Evolutionary conservation across 2,888 invertebrate genomes (phyloP).

Genomic region (Amblyjoppa proteus): DNA sequence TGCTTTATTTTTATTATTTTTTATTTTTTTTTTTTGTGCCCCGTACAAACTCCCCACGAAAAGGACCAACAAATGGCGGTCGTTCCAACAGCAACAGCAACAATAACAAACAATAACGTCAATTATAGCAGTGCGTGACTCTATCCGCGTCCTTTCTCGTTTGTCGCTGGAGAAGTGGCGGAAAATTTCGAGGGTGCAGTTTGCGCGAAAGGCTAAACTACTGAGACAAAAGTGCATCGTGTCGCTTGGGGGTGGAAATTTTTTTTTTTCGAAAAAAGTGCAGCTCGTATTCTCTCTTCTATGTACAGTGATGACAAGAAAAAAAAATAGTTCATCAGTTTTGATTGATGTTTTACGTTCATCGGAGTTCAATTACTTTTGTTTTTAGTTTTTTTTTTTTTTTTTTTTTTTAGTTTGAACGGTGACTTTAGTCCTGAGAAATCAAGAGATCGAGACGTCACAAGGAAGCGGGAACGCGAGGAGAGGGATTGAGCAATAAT

Average conservation of each 20-base stretch:
- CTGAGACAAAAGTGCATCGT: constrained; percentile 25
- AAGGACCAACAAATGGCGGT: background rate
- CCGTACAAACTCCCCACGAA: background rate
- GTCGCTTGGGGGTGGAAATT: constrained; percentile 10
- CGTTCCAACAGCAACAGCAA: background rate
- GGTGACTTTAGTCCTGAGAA: background rate
- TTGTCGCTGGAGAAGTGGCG: background rate
- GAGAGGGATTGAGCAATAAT: background rate
- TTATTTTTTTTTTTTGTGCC: background rate
- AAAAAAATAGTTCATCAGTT: constrained; percentile 15
- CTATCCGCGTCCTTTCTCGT: background rate
- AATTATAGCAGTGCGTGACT: constrained; percentile 2
- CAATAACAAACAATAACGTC: background rate
- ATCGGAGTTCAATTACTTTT: background rate
- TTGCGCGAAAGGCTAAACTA: constrained; percentile 16
- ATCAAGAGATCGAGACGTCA: background rate
- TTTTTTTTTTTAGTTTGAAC: background rate
- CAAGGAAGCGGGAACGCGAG: background rate
- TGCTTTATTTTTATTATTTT: background rate
- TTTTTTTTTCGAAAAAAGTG: background rate
- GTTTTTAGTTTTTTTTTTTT: background rate
- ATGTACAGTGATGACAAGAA: background rate
- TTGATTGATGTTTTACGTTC: background rate
- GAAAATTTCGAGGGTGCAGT: background rate
- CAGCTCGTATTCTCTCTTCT: background rate